These are phyloP conservation scores for Diglossa cyanea DNA, from an alignment of 2,797 vertebrate genomes.

Conservation along the genomic window DNA sequence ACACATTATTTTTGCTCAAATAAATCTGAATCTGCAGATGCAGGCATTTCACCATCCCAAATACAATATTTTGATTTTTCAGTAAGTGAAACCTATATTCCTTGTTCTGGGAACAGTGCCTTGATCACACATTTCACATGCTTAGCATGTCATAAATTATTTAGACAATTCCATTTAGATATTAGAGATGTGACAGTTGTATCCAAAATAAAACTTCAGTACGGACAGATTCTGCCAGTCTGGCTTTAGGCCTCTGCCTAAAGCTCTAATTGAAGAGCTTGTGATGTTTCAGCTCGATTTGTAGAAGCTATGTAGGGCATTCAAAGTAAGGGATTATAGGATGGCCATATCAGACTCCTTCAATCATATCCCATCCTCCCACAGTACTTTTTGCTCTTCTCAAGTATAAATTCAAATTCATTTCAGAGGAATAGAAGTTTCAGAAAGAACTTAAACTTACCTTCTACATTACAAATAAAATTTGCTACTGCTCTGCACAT, in stretches of 20 bases:
- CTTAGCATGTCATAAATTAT: background rate
- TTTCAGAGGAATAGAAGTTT: background rate
- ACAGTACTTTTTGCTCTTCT: background rate
- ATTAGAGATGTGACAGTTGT: background rate
- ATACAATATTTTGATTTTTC: background rate
- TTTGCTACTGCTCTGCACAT: background rate
- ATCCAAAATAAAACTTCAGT: background rate
- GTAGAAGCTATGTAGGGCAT: background rate
- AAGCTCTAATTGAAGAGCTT: background rate
- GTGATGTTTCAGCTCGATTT: background rate
- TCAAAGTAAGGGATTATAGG: background rate
- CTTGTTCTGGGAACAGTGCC: background rate
- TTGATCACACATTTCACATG: background rate
- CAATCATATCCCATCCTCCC: background rate
- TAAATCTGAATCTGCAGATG: background rate
- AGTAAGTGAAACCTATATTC: background rate
- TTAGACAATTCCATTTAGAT: background rate
- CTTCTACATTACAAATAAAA: background rate
- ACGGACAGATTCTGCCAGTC: background rate
- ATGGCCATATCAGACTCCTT: background rate
- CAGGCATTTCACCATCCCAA: background rate
- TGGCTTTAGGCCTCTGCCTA: background rate
- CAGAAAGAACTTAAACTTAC: background rate
- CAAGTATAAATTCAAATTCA: background rate
- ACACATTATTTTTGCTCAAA: background rate